phyloP scores from a whole-genome alignment of 1,140 invertebrate species.

The Coenobita brevimanus region DNA sequence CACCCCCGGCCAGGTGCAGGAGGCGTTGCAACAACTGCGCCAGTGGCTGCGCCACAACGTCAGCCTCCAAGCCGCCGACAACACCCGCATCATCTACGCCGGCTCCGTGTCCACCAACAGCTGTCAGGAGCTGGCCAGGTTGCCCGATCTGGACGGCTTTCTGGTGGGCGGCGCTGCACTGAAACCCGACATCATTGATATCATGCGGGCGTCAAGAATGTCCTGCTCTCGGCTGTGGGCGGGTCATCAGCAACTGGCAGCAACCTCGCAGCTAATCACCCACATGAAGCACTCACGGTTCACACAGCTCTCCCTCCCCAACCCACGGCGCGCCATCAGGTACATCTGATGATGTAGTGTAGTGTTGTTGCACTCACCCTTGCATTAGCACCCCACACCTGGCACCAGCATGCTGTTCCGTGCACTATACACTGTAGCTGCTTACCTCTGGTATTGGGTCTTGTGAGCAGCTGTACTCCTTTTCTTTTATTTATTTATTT shows the following conservation, averaged over 20 bases:
- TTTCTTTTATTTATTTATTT: too few species aligned
- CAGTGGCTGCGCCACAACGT: conserved; percentile 90
- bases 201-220: conserved; percentile 81
- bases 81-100: conserved; percentile 95
- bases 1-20: conserved; percentile 78
- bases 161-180: conserved; percentile 97
- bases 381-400: too few species aligned
- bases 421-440: too few species aligned
- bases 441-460: too few species aligned
- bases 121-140: conserved; percentile 89
- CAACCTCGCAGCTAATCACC: background rate
- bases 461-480: too few species aligned
- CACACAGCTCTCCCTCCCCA: background rate
- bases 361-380: too few species aligned
- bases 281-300: background rate
- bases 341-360: too few species aligned
- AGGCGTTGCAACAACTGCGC: conserved; percentile 84
- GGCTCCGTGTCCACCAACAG: conserved; percentile 96
- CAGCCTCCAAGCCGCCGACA: conserved; percentile 80
- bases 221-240: background rate
- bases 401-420: too few species aligned
- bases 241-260: background rate
- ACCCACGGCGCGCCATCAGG: background rate
- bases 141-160: conserved; percentile 98
- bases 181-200: conserved; percentile 97